Percentiles rank a stretch among this genome's conserved stretches.
phyloP scores from a whole-genome alignment of 2,888 invertebrate genomes.

The Fragum fragum region DNA sequence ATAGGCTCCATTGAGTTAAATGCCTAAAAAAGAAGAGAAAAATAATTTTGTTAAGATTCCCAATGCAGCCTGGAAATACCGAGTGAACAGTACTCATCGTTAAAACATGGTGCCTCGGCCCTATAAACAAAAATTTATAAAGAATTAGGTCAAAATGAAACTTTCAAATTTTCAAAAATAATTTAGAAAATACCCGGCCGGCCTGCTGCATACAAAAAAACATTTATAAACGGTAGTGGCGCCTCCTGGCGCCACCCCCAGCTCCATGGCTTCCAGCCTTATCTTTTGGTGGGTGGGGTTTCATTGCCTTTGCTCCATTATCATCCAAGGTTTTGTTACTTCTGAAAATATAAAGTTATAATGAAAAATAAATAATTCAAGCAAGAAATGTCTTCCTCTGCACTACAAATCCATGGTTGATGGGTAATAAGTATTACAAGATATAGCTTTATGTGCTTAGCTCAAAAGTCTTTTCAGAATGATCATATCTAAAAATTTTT shows the following conservation, averaged over 20 bases:
- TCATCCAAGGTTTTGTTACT: conserved; percentile 22
- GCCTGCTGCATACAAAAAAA: conserved; percentile 10
- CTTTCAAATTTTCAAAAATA: not conserved
- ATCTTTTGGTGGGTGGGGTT: conserved; percentile 21
- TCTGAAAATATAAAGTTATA: not conserved
- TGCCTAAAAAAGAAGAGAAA: conserved; percentile 2
- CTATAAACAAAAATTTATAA: not conserved
- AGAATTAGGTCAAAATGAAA: not conserved
- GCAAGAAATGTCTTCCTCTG: no score
- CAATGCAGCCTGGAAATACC: not conserved
- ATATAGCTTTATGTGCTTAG: no score
- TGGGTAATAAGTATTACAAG: no score
- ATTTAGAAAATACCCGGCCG: conserved; percentile 15
- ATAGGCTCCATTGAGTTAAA: not conserved
- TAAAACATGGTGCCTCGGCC: not conserved
- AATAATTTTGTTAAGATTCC: not conserved
- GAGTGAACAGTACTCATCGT: not conserved
- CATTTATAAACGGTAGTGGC: conserved; percentile 15
- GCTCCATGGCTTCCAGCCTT: conserved; percentile 8
- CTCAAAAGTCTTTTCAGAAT: no score
- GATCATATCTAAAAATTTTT: no score
- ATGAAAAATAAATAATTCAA: no score
- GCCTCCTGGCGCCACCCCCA: conserved; percentile 14
- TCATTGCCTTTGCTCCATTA: not conserved
- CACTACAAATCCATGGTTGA: no score